A percentile compares a stretch with the other conserved stretches of the same genome.
These are phyloP conservation scores for Pterostichus niger DNA, from an alignment of 2,888 invertebrate species.

Conservation along the genomic window DNA sequence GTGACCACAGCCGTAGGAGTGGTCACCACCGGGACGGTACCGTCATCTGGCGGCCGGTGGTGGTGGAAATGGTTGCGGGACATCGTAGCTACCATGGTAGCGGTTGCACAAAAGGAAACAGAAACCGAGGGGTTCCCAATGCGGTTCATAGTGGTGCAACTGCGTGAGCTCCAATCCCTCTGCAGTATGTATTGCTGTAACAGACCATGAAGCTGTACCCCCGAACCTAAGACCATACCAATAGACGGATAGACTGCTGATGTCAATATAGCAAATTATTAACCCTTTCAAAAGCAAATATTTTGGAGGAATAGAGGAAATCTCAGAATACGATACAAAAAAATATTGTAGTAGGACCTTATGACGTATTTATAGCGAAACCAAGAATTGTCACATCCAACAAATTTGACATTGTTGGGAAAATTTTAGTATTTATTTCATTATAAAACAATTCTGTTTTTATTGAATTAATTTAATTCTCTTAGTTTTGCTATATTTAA, in stretches of 20 bases:
- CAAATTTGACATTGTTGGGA: no score
- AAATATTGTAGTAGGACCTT: no score
- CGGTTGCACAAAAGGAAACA: conserved; percentile 59
- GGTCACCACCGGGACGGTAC: conserved; percentile 11
- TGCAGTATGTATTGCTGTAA: conserved; percentile 76
- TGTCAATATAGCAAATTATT: background rate
- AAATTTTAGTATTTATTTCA: no score
- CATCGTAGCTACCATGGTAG: conserved; percentile 77
- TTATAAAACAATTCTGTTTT: no score
- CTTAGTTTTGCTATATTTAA: no score
- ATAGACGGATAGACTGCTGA: conserved; percentile 29
- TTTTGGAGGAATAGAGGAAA: no score
- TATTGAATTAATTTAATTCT: no score
- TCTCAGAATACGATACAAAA: no score
- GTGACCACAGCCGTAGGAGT: conserved; percentile 39
- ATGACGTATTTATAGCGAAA: no score
- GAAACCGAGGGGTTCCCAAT: conserved; percentile 75
- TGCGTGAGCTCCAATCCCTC: conserved; percentile 78
- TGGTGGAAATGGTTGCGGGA: conserved; percentile 72
- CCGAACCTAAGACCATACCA: conserved; percentile 17
- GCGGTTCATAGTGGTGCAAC: conserved; percentile 77
- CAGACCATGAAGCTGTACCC: conserved; percentile 69
- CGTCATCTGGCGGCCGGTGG: conserved; percentile 66
- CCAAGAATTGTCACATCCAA: no score
- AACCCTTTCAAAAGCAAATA: no score